Evolutionary conservation across 2,113 vertebrate genomes (phyloP).

Genomic region (Romanogobio albipinnatus): DNA sequence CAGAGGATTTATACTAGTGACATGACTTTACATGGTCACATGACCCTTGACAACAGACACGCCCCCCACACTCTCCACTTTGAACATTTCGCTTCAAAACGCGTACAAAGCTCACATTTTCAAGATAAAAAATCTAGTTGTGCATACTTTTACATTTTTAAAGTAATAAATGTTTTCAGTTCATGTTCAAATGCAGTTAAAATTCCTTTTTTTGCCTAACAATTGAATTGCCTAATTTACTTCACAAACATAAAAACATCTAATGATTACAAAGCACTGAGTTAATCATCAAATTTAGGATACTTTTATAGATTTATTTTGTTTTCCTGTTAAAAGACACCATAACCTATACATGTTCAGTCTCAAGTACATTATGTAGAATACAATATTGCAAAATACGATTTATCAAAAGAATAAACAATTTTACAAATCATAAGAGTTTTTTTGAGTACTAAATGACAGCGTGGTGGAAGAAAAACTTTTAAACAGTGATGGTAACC

Average conservation of each 20-base stretch:
- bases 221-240: not conserved
- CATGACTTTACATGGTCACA: constrained; percentile 72
- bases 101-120: not conserved
- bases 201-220: not conserved
- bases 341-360: not conserved
- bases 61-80: constrained; percentile 51
- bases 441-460: not conserved
- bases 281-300: not conserved
- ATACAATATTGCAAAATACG: not conserved
- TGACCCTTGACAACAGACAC: constrained; percentile 63
- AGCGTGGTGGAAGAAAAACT: not conserved
- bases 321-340: not conserved
- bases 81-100: not conserved
- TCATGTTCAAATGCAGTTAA: not conserved
- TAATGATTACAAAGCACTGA: not conserved
- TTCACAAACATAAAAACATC: no score
- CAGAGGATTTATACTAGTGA: constrained; percentile 64
- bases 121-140: not conserved
- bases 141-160: not conserved
- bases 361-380: not conserved
- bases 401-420: not conserved
- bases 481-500: not conserved
- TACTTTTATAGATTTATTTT: not conserved
- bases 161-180: not conserved
- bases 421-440: not conserved